Percentiles rank a stretch among this genome's conserved stretches.
phyloP scores from a whole-genome alignment of 2,888 invertebrate species.

The Ramazzottius varieornatus region DNA sequence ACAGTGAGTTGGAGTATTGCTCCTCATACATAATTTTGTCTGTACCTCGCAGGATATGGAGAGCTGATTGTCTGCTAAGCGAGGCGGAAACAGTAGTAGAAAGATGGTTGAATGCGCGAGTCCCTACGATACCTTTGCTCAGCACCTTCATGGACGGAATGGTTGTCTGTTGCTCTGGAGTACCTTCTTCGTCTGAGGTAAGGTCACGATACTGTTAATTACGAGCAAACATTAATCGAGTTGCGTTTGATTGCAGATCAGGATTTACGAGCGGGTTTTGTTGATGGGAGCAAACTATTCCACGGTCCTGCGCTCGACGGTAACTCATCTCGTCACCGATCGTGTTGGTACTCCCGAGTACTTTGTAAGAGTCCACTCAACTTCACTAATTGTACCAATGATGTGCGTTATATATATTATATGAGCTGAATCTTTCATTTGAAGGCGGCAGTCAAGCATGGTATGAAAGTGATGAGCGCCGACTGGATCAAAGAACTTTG shows the following conservation, averaged over 20 bases:
- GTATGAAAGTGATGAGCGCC: neutral
- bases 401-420: neutral
- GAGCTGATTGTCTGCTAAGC: too few relatives aligned
- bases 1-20: too few relatives aligned
- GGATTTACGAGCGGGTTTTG: neutral
- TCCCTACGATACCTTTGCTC: neutral
- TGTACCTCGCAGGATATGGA: too few relatives aligned
- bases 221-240: neutral
- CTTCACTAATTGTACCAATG: too few relatives aligned
- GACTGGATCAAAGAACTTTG: neutral
- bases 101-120: too few relatives aligned
- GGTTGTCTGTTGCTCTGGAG: neutral
- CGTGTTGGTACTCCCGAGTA: neutral
- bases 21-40: too few relatives aligned
- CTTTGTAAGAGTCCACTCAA: neutral
- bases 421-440: neutral
- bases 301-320: neutral
- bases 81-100: neutral
- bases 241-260: neutral
- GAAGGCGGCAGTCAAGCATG: neutral
- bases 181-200: neutral
- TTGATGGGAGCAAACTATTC: neutral
- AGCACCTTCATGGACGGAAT: neutral
- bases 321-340: neutral
- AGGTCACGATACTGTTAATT: neutral